Base-by-base conservation (phyloP, 2,888 invertebrate genomes). In the Leptopilina myrica region DNA sequence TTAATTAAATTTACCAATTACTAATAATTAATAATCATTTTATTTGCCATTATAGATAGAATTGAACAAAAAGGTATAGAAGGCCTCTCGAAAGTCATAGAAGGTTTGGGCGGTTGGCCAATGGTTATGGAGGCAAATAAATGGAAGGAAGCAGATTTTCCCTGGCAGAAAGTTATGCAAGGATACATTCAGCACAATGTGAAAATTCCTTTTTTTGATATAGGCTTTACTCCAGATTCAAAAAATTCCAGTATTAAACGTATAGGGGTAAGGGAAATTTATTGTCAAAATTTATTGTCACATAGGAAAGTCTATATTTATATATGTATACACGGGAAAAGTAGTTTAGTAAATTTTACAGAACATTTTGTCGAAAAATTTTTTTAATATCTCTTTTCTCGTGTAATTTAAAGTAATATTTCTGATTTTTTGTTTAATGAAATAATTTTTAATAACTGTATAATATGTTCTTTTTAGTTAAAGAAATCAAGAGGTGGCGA, bases 91-190 rank as follows among this genome's bases (percentile, higher is more conserved):
- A 56, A 78, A 7, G 65, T 53, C 0, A 76, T 82, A 15, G 80
- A 80, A 6, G 59, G 12, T 20, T 76, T 76, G 9, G 82, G 80
- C 15, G 82, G 82, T 43, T 82, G 79, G 80, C 82, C 79, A 14
- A 5, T 82, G 6, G 65, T 77, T 66, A 81, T 80, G 80, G 9
- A 26, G 40, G 3, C 11, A 0, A 53, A 66, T 7, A 64, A 76
- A 33, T 9, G 20, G 11, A 53, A n/a, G 5, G 64, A 76, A 40
- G 64, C 78, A 62, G 46, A 69, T 8, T 11, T 46, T 7, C n/a
- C 78, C 0, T 82, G 82, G 82, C 80, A 80, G 79, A 33, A 15
- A 9, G 77, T 81, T 46, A 56, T 65, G 0, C 15, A 53, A 1
- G 79, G 76, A 75, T 82, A 79, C 43, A 76, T 80, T 15, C 79